Evolutionary conservation across 2,888 invertebrate species (phyloP).

Genomic region (Podotricha telesiphe): DNA sequence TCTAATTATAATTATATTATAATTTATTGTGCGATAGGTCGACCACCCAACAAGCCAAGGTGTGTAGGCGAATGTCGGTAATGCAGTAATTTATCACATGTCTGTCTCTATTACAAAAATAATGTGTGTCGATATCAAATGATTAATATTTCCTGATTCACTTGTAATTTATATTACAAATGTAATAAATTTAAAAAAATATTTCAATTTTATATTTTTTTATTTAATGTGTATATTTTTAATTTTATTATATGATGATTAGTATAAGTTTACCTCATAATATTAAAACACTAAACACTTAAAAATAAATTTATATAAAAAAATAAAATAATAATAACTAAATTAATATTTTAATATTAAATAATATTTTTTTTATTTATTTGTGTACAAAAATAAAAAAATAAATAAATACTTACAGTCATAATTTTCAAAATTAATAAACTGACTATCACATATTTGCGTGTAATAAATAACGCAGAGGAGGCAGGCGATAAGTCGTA

Average conservation of each 20-base stretch:
- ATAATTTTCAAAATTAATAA: conserved; percentile 42
- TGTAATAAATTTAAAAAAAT: background rate
- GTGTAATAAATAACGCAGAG: conserved; percentile 45
- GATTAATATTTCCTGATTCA: background rate
- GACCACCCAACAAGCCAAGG: conserved; percentile 1
- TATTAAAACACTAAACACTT: too few species aligned
- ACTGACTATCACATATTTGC: conserved; percentile 47
- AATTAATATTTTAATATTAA: too few species aligned
- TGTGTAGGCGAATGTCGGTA: background rate
- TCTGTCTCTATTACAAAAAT: background rate
- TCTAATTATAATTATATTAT: background rate
- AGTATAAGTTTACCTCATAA: too few species aligned
- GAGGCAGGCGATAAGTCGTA: conserved; percentile 45
- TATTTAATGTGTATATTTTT: too few species aligned
- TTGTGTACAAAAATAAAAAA: conserved; percentile 4
- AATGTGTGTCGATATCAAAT: background rate
- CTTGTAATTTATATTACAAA: background rate
- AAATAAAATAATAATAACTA: too few species aligned
- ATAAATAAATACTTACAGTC: conserved; percentile 43
- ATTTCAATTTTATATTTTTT: background rate
- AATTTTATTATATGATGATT: too few species aligned
- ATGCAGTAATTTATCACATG: background rate
- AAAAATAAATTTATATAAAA: too few species aligned
- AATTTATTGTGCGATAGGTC: background rate
- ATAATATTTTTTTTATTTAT: background rate